These are phyloP conservation scores for Rhabditoides inermis DNA, from an alignment of 2,888 invertebrate genomes.

Conservation along the genomic window DNA sequence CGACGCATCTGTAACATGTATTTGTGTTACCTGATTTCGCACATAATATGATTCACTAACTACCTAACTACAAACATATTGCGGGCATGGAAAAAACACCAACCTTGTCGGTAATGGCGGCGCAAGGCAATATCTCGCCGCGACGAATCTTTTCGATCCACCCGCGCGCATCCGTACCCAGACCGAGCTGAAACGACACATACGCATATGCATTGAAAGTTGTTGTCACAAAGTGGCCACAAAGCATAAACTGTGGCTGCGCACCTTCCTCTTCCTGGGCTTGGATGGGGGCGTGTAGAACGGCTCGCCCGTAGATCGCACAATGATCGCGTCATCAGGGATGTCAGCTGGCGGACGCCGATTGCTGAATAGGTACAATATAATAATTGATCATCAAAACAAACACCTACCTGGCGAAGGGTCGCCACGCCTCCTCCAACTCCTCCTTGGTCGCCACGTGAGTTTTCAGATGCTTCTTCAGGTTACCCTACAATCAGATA, in stretches of 20 bases:
- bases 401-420: constrained; percentile 46
- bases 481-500: constrained; percentile 42
- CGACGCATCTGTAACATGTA: constrained; percentile 24
- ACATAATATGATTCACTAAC: background rate
- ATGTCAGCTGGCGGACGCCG: constrained; percentile 49
- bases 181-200: too few species aligned
- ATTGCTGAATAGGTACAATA: constrained; percentile 44
- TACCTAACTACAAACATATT: too few species aligned
- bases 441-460: constrained; percentile 52
- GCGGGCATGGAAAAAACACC: too few species aligned
- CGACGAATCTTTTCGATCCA: constrained; percentile 43
- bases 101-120: constrained; percentile 39
- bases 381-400: too few species aligned
- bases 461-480: constrained; percentile 52
- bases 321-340: constrained; percentile 49
- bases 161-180: constrained; percentile 31
- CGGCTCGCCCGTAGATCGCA: constrained; percentile 39
- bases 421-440: constrained; percentile 51
- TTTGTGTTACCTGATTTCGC: background rate
- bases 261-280: constrained; percentile 24
- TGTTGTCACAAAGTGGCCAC: too few species aligned
- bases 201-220: too few species aligned
- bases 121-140: constrained; percentile 44
- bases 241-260: too few species aligned
- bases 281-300: constrained; percentile 31